These are phyloP conservation scores for Scaptomyza tumidula DNA, from an alignment of 2,888 invertebrate genomes.

Conservation along the genomic window DNA sequence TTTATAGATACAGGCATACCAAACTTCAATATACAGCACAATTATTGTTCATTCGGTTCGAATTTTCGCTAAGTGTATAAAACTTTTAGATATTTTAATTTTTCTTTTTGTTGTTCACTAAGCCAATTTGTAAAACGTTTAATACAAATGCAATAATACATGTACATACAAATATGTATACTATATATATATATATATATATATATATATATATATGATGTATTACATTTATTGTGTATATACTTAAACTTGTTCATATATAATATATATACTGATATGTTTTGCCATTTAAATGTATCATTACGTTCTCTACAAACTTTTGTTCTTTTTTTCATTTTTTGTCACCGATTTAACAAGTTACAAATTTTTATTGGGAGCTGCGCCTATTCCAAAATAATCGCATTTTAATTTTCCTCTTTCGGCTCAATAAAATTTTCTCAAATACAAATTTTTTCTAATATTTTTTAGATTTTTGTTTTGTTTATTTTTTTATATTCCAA, in stretches of 20 bases:
- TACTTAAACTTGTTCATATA: constrained; percentile 41
- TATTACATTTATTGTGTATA: constrained; percentile 58
- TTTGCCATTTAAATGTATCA: constrained; percentile 72
- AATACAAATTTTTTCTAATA: constrained; percentile 54
- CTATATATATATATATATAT: constrained; percentile 63
- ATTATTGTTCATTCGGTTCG: constrained; percentile 52
- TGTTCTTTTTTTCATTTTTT: not conserved
- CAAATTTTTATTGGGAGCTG: constrained; percentile 22
- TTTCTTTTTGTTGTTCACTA: constrained; percentile 55
- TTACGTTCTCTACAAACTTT: constrained; percentile 42
- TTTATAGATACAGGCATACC: constrained; percentile 80
- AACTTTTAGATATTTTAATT: constrained; percentile 55
- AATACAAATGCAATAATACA: constrained; percentile 79
- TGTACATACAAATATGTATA: constrained; percentile 61
- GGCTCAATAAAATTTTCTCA: constrained; percentile 44
- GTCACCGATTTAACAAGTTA: constrained; percentile 25
- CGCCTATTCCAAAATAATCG: constrained; percentile 45
- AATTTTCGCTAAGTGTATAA: constrained; percentile 73
- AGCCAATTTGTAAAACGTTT: constrained; percentile 80
- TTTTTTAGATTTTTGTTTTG: constrained; percentile 4
- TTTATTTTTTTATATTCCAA: constrained; percentile 28
- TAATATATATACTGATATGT: constrained; percentile 76
- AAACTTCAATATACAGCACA: constrained; percentile 66
- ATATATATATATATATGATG: constrained; percentile 65
- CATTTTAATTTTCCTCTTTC: constrained; percentile 36